Conservation (phyloP, 2,113 vertebrate species). For the Passer montanus region DNA sequence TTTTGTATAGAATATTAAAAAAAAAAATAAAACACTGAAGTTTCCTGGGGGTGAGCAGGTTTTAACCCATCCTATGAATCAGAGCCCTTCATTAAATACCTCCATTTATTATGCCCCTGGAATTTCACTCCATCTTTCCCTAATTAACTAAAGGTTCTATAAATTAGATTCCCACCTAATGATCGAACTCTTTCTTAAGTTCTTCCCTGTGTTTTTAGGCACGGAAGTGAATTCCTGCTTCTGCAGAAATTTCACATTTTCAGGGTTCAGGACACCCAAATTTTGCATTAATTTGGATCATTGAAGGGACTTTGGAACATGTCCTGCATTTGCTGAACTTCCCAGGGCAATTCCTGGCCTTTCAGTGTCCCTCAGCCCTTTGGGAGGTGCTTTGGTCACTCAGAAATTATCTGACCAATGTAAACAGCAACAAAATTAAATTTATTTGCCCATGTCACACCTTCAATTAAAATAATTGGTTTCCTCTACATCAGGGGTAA, state of each 20-base stretch:
- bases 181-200: background rate
- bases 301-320: background rate
- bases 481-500: background rate
- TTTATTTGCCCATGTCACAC: background rate
- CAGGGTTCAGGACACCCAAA: background rate
- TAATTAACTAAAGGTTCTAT: background rate
- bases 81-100: background rate
- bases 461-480: conserved; percentile 14
- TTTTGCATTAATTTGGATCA: background rate
- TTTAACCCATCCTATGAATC: background rate
- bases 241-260: background rate
- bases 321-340: rapidly evolving
- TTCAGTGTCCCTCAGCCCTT: background rate
- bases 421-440: background rate
- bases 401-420: background rate
- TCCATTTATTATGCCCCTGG: background rate
- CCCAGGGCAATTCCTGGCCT: background rate
- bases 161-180: background rate
- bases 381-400: background rate
- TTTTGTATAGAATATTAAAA: background rate
- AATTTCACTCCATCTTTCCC: background rate
- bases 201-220: background rate
- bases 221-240: background rate
- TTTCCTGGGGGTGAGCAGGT: background rate
- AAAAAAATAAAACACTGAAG: background rate